Conservation (phyloP, 2,797 vertebrate species). For the Rousettus madagascariensis region DNA sequence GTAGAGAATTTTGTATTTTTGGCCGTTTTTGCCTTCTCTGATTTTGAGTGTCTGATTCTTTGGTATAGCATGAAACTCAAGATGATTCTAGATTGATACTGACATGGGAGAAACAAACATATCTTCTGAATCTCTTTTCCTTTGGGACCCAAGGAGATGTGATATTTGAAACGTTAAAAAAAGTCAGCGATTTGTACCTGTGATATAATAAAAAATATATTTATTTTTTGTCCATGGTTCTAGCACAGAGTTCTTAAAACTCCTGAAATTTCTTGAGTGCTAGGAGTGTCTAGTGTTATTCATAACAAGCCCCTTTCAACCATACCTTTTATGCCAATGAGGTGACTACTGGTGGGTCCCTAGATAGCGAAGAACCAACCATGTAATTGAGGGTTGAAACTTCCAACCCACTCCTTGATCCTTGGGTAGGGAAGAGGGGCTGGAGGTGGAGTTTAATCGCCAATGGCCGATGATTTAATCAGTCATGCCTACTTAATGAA, state of each 20-base stretch:
- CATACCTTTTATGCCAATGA: not conserved
- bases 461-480: not conserved
- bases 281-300: not conserved
- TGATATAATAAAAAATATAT: not conserved
- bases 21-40: not conserved
- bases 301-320: not conserved
- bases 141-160: not conserved
- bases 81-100: not conserved
- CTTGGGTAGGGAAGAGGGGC: not conserved
- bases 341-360: no score
- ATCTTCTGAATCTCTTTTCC: conserved; percentile 32
- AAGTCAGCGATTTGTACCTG: not conserved
- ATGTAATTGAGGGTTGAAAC: not conserved
- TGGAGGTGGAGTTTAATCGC: not conserved
- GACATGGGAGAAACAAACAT: not conserved
- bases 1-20: not conserved
- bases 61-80: not conserved
- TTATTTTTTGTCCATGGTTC: not conserved
- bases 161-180: not conserved
- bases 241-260: not conserved
- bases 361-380: not conserved
- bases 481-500: not conserved
- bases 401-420: not conserved
- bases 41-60: not conserved
- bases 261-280: not conserved